phyloP scores from a whole-genome alignment of 2,888 invertebrate genomes.

The Ophion costatus region DNA sequence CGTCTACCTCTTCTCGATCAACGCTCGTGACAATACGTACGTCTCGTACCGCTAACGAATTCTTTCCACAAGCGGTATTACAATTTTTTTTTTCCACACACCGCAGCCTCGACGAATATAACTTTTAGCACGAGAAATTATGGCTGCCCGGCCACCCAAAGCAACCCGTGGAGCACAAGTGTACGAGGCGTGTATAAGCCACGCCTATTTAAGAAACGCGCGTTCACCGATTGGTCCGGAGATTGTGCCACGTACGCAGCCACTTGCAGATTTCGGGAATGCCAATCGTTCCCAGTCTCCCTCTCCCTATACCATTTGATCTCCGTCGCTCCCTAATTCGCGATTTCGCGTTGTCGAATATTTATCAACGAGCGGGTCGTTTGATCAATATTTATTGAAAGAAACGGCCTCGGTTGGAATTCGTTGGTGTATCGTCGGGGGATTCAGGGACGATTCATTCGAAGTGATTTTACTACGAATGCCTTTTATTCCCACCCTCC shows the following conservation, averaged over 20 bases:
- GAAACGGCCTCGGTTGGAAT: background rate
- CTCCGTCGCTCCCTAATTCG: background rate
- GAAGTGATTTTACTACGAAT: constrained; percentile 29
- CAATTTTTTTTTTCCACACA: constrained; percentile 26
- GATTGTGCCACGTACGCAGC: constrained; percentile 80
- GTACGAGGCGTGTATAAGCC: constrained; percentile 72
- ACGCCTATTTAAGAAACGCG: constrained; percentile 78
- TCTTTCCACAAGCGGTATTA: constrained; percentile 24
- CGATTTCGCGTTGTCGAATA: background rate
- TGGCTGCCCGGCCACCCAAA: constrained; percentile 77
- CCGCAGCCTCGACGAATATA: constrained; percentile 53
- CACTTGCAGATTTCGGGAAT: constrained; percentile 68
- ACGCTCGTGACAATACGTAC: constrained; percentile 19
- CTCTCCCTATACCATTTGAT: constrained; percentile 6
- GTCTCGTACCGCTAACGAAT: constrained; percentile 33
- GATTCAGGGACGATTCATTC: constrained; percentile 28
- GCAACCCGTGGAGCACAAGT: constrained; percentile 60
- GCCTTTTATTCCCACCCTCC: background rate
- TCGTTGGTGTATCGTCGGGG: background rate
- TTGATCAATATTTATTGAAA: background rate
- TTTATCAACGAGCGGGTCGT: constrained; percentile 15
- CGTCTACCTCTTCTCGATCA: constrained; percentile 25
- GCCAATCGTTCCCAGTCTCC: constrained; percentile 45
- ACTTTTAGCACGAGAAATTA: constrained; percentile 74
- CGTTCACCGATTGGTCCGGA: constrained; percentile 75